Base-by-base conservation (phyloP, 2,113 vertebrate species). In the Percopsis transmontana region DNA sequence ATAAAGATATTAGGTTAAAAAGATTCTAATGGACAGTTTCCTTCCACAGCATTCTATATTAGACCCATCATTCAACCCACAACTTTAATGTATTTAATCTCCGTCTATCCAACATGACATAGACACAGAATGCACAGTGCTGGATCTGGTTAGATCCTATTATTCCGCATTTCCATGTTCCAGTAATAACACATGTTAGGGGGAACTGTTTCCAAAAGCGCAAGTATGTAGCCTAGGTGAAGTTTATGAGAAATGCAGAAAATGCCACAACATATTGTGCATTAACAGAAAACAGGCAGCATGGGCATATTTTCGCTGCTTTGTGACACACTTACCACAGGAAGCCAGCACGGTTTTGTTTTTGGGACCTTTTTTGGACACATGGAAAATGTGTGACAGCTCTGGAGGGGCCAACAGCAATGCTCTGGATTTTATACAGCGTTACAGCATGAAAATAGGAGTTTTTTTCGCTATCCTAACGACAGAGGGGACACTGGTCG, bases 311-410 rank as follows among this genome's bases (percentile, higher is more conserved):
- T 52, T 23, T 14, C 51, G 18, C 57, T 59, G 40, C 20, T 58
- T 64, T 53, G 48, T 45, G 60, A 19, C 21, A 23, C 20, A 11
- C 48, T 54, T 58, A 47, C 72, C 16, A 39, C 47, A 52, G 52
- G 52, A 44, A 7, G 21, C 19, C 14, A n/a, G n/a, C n/a, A n/a
- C n/a, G n/a, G n/a, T n/a, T 58, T 24, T 40, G 56, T 58, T 70
- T n/a, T n/a, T n/a, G n/a, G n/a, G n/a, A 56, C 66, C 33, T 24
- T 9, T 70, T 81, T 72, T 83, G 80, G 41, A 70, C 58, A 72
- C 19, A 54, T 70, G 82, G 82, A 86, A 89, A 87, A 56, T 84
- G 82, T 83, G 76, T 66, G 54, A 85, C 73, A 87, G 77, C 79
- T 69, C 27, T 64, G 56, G 66, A 71, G 14, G 64, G 65, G 33